Evolutionary conservation across 1,140 invertebrate genomes (phyloP), one percentile per base, ranked within the genome.

Genomic region (Episyrphus balteatus): DNA sequence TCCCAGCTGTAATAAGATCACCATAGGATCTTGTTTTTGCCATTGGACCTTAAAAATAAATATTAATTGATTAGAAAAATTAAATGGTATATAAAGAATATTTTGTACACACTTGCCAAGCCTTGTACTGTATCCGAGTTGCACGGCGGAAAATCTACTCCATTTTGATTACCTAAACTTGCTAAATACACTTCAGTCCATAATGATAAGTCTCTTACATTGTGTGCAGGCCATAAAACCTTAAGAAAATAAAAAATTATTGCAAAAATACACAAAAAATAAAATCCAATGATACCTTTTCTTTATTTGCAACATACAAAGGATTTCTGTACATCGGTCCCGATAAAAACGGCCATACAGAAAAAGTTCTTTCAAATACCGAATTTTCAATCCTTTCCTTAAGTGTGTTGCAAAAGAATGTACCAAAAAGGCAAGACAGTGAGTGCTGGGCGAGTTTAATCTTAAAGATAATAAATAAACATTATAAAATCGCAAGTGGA

Each of bases 401-500:
- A 34, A 78, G 72, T 31, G 81, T 88, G 70, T 98, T 98, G 70
- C 90, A 96, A 43, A 98, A 76, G 75, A 98, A 98, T 55, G 92
- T 96, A 46, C 94, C 94, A 73, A 95, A 98, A 55, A 98, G 76
- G 69, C 91, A 91, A 33, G 94, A 96, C 68, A 96, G 92, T 3
- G 86, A 86, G 70, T 98, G 95, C 56, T 94, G 88, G 5, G 84
- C 90, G 55, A 98, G 72, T 75, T 97, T 97, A 41, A 95, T 84
- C 92, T 96, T 8, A 26, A 49, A 42, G 37, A 56, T 34, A 55
- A 55, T 8, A 45, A 44, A 54, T 46, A n/a, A n/a, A 51, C 50
- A 51, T 41, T n/a, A 44, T 44, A 47, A 17, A 30, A 42, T 12
- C 15, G 30, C 12, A 39, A 26, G 19, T 9, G n/a, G 12, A 41